A percentile compares a stretch with the other conserved stretches of the same genome.
These are phyloP conservation scores for Larimichthys polyactis DNA, from an alignment of 2,113 vertebrate genomes.

Conservation along the genomic window DNA sequence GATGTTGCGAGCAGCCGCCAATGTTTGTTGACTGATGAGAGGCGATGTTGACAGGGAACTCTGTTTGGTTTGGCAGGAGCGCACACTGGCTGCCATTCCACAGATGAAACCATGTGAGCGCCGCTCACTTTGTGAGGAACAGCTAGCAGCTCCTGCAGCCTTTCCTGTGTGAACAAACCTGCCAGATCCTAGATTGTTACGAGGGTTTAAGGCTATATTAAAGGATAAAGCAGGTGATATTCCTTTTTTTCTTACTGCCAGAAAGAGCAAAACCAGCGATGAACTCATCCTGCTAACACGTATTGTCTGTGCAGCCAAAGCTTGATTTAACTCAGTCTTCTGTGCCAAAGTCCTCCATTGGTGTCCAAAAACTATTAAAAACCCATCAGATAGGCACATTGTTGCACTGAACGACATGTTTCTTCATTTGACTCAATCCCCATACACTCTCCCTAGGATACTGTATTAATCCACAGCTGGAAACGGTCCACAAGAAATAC, in stretches of 20 bases:
- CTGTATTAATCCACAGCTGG: neutral
- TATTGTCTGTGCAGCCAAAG: neutral
- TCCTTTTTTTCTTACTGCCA: neutral
- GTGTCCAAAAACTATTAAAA: conserved; percentile 3
- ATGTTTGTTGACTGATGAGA: conserved; percentile 71
- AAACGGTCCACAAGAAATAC: neutral
- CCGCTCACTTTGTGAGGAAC: conserved; percentile 29
- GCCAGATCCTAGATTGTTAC: neutral
- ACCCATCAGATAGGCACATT: neutral
- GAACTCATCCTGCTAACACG: neutral
- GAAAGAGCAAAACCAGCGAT: neutral
- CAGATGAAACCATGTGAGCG: conserved; percentile 55
- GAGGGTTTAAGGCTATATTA: neutral
- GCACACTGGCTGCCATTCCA: conserved; percentile 61
- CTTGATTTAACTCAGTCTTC: neutral
- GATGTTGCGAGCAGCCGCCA: conserved; percentile 47
- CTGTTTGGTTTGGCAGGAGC: conserved; percentile 74
- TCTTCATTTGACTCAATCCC: neutral
- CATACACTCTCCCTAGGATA: neutral
- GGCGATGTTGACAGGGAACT: conserved; percentile 72
- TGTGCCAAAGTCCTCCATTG: neutral
- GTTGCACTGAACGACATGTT: neutral
- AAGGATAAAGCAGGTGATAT: neutral
- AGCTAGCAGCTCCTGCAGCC: conserved; percentile 28
- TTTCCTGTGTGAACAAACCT: conserved; percentile 18